A percentile compares a stretch with the other conserved stretches of the same genome.
Conservation (phyloP, 2,888 invertebrate species). For the Dastarcus helophoroides region DNA sequence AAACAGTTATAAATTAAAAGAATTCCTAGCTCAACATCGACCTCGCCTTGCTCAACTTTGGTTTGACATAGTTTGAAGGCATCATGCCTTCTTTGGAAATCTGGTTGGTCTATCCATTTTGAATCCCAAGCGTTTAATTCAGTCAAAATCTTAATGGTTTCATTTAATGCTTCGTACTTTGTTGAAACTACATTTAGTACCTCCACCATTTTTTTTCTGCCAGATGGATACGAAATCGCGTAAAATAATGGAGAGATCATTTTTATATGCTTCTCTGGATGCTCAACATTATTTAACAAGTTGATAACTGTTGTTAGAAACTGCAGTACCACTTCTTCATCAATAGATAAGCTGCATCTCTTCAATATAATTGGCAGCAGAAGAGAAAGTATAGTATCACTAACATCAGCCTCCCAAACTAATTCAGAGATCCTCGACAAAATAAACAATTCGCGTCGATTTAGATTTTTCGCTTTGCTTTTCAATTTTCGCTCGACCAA, state of each 20-base stretch:
- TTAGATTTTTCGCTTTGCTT: constrained; percentile 47
- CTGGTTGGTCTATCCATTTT: constrained; percentile 88
- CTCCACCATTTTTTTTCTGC: constrained; percentile 58
- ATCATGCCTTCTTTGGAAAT: constrained; percentile 70
- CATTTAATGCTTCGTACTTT: constrained; percentile 30
- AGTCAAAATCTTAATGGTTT: constrained; percentile 44
- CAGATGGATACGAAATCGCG: constrained; percentile 49
- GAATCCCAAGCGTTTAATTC: constrained; percentile 81
- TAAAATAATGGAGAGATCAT: constrained; percentile 63
- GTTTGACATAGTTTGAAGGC: constrained; percentile 60
- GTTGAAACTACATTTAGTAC: constrained; percentile 45
- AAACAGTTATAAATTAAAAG: constrained; percentile 74
- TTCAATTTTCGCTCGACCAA: constrained; percentile 55
- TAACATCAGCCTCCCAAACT: constrained; percentile 53
- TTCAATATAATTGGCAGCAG: constrained; percentile 60
- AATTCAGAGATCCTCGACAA: constrained; percentile 66
- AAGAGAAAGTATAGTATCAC: constrained; percentile 57
- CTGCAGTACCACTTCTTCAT: constrained; percentile 58
- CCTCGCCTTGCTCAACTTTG: constrained; percentile 37
- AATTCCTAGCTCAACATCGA: constrained; percentile 55
- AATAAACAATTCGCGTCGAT: constrained; percentile 59
- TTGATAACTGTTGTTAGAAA: constrained; percentile 63
- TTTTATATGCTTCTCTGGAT: constrained; percentile 55
- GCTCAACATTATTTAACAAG: constrained; percentile 55
- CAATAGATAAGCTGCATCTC: constrained; percentile 47